Evolutionary conservation across 2,797 vertebrate genomes (phyloP), one percentile per base, ranked within the genome.

Genomic region (Pogonophryne albipinna): DNA sequence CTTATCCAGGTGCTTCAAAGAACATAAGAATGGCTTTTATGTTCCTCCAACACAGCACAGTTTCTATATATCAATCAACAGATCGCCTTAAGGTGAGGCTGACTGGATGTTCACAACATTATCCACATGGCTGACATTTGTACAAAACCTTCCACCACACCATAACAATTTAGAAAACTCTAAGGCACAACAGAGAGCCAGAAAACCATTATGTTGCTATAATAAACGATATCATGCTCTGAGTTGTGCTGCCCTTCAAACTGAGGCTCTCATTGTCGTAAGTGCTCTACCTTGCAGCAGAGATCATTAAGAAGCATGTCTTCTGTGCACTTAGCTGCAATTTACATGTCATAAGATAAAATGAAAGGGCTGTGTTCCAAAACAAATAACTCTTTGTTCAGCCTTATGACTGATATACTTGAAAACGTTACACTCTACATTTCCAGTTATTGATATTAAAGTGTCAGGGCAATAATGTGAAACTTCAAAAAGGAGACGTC

Each of bases 381-480:
- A 23, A 38, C 23, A 55, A 68, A 38, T 16, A 14, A n/a, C 23
- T 17, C 44, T 19, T 34, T 52, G 41, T 38, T 67, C 34, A 52
- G 13, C 23, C 49, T 70, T 19, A 23, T 6, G 41, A 17, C 6
- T 73, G 44, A 38, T 55, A n/a, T 49, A 53, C n/a, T 70, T 17
- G 1, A 66, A 72, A 45, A 4, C 63, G 15, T 20, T 16, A n/a
- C 2, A 11, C 14, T 19, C 4, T 27, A 44, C 1, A 59, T 52
- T 20, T n/a, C 51, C 20, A 64, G 11, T 42, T 65, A 53, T 45
- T 66, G 27, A 27, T 64, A 63, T 38, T 1, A 60, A 71, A 17
- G 20, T 69, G 55, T 73, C 42, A 41, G 14, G 1, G 57, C 16
- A 47, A 61, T 47, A 27, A 70, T 46, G 52, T 69, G 23, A 82